Evolutionary conservation across 2,888 invertebrate species (phyloP), one percentile per base, ranked within the genome.

Genomic region (Cremastinae sp.): DNA sequence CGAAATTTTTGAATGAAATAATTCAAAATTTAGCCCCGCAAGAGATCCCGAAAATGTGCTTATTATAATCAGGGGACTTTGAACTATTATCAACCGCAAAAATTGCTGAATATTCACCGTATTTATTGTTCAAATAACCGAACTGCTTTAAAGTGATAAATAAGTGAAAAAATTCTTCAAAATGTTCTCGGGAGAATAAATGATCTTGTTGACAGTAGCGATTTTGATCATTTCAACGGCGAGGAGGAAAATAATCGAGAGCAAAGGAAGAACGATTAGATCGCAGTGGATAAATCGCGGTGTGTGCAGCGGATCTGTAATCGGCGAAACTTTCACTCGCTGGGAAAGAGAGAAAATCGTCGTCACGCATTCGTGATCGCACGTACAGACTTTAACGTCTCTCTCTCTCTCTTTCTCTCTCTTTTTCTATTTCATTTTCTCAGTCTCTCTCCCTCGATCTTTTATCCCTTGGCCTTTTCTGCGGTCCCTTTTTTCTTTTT

Each of bases 261-360:
- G 10, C 1, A 8, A 8, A 41, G 41, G n/a, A 9, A 41, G 41
- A 2, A 14, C 59, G 53, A 70, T 75, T 54, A 59, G 65, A 75
- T 75, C 65, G 69, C 70, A 65, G 70, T 59, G 70, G 74, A 75
- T 75, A 75, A 75, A 75, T 75, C 74, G 53, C 34, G 10, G n/a
- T 41, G 64, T 28, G 14, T 8, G 9, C 53, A 20, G 43, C 64
- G 45, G n/a, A 41, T 51, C 16, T 54, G 20, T 58, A 64, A 75
- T 75, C 65, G 74, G 74, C 70, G 53, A 75, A 75, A 75, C 70
- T 75, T 75, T 75, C 53, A 45, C 69, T 43, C 68, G 62, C 56
- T 36, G 36, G 18, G 64, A 64, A 51, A 49, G 38, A 64, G 38
- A 51, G 58, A 64, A 12, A 43, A 64, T 62, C 54, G 49, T 70